Evolutionary conservation across 2,113 vertebrate genomes (phyloP).

Genomic region (Conger conger): DNA sequence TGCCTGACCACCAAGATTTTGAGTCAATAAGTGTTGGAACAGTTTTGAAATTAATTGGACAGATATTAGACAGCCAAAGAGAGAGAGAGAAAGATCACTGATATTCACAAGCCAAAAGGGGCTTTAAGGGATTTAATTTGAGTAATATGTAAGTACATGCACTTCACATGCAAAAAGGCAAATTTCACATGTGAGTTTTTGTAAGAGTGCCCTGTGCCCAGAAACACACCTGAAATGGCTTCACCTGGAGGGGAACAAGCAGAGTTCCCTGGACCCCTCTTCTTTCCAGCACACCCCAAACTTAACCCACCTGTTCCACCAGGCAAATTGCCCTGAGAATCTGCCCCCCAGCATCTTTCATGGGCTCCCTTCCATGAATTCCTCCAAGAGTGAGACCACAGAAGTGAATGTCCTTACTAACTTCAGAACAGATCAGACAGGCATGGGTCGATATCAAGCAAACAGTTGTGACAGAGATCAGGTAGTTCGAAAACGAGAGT

Average conservation of each 20-base stretch:
- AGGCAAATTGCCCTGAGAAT: slow-evolving; percentile 59
- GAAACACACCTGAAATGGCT: slow-evolving; percentile 65
- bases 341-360: slow-evolving; percentile 60
- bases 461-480: too few relatives aligned
- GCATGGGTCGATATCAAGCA: too few relatives aligned
- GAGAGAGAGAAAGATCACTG: not conserved
- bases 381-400: too few relatives aligned
- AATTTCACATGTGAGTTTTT: too few relatives aligned
- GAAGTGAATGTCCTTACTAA: too few relatives aligned
- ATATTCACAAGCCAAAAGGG: not conserved
- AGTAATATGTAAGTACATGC: not conserved
- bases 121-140: not conserved
- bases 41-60: not conserved
- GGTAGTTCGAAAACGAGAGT: too few relatives aligned
- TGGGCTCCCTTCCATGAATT: slow-evolving; percentile 53
- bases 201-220: slow-evolving; percentile 42
- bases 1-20: not conserved
- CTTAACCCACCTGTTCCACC: slow-evolving; percentile 72
- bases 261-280: slow-evolving; percentile 46
- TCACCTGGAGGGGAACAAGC: slow-evolving; percentile 70
- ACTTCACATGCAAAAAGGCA: too few relatives aligned
- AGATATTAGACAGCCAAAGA: not conserved
- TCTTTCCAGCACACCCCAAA: slow-evolving; percentile 44
- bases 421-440: too few relatives aligned
- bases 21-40: slow-evolving; percentile 19